Evolutionary conservation across 2,888 invertebrate genomes (phyloP).

Genomic region (Tillus elongatus): DNA sequence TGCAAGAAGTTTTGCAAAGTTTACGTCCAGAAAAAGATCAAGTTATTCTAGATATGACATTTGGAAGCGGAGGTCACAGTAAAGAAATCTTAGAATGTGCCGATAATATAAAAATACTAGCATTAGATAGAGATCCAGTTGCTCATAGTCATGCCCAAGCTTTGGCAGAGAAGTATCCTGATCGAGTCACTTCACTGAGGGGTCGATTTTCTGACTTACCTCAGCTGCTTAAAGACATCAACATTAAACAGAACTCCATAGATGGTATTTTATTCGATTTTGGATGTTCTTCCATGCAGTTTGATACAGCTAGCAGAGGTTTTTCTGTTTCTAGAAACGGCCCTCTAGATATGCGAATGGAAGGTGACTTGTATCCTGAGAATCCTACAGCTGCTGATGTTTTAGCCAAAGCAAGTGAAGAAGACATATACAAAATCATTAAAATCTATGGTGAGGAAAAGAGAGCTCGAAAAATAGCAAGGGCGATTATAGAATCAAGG

Average conservation of each 20-base stretch:
- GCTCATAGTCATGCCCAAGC: conserved; percentile 61
- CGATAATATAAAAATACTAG: conserved; percentile 59
- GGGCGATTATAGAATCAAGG: conserved; percentile 76
- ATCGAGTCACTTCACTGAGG: conserved; percentile 66
- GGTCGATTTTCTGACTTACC: conserved; percentile 86
- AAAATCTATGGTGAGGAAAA: conserved; percentile 90
- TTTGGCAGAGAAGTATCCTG: conserved; percentile 58
- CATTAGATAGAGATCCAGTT: conserved; percentile 80
- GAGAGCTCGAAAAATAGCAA: conserved; percentile 74
- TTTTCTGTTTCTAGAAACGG: conserved; percentile 81
- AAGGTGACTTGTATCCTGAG: conserved; percentile 58
- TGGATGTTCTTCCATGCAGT: conserved; percentile 94
- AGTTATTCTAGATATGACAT: conserved; percentile 84
- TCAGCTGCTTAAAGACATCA: conserved; percentile 49
- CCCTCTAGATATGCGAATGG: conserved; percentile 94
- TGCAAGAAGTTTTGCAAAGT: conserved; percentile 58
- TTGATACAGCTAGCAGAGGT: conserved; percentile 71
- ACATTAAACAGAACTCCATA: conserved; percentile 56
- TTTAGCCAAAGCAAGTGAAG: conserved; percentile 67
- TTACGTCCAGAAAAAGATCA: conserved; percentile 55
- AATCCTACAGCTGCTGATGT: conserved; percentile 82
- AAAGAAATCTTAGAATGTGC: conserved; percentile 58
- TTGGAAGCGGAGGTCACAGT: conserved; percentile 90
- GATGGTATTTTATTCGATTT: conserved; percentile 89
- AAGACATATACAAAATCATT: conserved; percentile 72